Evolutionary conservation across 2,888 invertebrate genomes (phyloP).

Genomic region (Candidula unifasciata): DNA sequence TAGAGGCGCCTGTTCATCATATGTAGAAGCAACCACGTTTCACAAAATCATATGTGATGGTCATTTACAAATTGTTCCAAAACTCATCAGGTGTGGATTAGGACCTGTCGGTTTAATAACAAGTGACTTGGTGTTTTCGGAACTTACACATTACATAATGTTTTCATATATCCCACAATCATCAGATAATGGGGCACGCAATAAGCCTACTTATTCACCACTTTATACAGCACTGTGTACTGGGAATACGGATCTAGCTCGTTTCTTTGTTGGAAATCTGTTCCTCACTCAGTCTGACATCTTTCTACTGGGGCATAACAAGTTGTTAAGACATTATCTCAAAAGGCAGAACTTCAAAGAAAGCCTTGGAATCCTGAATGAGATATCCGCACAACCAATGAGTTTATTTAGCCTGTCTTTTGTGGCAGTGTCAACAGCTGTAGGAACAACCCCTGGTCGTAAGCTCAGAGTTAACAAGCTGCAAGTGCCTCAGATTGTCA

Average conservation of each 20-base stretch:
- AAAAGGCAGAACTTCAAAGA: not conserved
- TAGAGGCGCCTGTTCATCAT: conserved; percentile 18
- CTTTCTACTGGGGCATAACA: not conserved
- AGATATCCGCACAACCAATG: conserved; percentile 9
- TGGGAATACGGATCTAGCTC: not conserved
- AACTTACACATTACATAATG: too few relatives aligned
- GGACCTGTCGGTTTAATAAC: not conserved
- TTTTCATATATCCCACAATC: not conserved
- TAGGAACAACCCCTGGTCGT: not conserved
- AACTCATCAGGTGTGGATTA: conserved; percentile 10
- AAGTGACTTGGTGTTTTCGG: too few relatives aligned
- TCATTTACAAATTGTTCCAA: not conserved
- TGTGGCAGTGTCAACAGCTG: conserved; percentile 12
- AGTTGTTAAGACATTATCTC: not conserved
- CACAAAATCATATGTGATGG: not conserved
- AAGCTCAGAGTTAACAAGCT: conserved; percentile 7
- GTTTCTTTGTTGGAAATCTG: conserved; percentile 15
- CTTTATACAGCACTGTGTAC: not conserved
- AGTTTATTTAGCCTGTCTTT: not conserved
- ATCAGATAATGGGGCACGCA: too few relatives aligned
- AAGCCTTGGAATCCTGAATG: not conserved
- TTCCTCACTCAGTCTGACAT: conserved; percentile 24
- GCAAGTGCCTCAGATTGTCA: not conserved
- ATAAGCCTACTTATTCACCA: not conserved
- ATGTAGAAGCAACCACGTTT: not conserved